These are phyloP conservation scores for Parauchenoglanis punctatus DNA, from an alignment of 2,797 vertebrate genomes.

Conservation along the genomic window DNA sequence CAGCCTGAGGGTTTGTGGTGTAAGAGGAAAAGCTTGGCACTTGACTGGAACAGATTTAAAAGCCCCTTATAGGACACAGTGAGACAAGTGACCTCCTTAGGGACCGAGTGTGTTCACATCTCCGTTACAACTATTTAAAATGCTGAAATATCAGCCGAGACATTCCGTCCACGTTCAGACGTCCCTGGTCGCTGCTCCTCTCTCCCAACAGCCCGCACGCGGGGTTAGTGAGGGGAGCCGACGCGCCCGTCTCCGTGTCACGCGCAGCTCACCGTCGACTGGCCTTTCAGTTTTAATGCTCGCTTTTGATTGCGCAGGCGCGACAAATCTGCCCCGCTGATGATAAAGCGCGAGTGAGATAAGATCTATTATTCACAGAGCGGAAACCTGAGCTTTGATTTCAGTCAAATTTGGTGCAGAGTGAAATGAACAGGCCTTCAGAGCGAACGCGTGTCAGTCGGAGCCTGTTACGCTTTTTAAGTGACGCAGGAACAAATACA, in stretches of 20 bases:
- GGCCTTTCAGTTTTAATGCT: constrained; percentile 52
- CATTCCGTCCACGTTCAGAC: constrained; percentile 18
- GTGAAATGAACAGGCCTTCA: constrained; percentile 39
- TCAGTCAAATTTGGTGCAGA: constrained; percentile 20
- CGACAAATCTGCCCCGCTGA: constrained; percentile 41
- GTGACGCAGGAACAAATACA: constrained; percentile 21
- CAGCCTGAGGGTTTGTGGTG: not conserved
- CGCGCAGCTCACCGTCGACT: constrained; percentile 21
- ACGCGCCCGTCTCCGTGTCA: constrained; percentile 12
- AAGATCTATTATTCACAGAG: constrained; percentile 55
- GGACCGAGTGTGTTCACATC: constrained; percentile 44
- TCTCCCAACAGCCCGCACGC: not conserved
- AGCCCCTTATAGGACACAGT: constrained; percentile 15
- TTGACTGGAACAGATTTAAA: constrained; percentile 9
- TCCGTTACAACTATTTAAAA: constrained; percentile 53
- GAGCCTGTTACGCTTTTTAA: constrained; percentile 28
- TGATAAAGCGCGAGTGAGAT: constrained; percentile 44
- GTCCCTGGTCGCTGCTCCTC: not conserved
- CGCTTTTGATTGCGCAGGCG: constrained; percentile 58
- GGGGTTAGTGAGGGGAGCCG: constrained; percentile 26
- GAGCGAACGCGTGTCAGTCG: constrained; percentile 19
- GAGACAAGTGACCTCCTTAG: constrained; percentile 56
- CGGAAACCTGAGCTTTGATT: constrained; percentile 44
- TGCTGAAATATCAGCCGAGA: constrained; percentile 53
- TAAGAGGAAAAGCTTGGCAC: not conserved